Conservation (phyloP, 2,888 invertebrate species). For the Salpingus planirostris region DNA sequence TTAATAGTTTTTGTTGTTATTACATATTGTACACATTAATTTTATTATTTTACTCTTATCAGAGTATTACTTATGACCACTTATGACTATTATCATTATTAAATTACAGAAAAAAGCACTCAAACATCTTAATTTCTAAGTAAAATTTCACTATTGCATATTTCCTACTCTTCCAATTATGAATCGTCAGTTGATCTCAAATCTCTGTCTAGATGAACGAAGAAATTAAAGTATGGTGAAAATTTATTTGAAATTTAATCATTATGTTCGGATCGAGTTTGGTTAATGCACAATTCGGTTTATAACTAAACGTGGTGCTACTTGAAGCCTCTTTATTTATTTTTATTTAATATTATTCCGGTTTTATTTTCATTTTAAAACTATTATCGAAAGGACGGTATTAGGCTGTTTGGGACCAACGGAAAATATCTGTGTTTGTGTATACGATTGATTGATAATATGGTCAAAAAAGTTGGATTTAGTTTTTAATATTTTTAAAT, state of each 20-base stretch:
- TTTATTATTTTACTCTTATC: background rate
- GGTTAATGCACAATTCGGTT: slow-evolving; percentile 21
- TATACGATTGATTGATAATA: slow-evolving; percentile 26
- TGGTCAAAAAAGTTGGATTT: slow-evolving; percentile 3
- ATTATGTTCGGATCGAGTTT: slow-evolving; percentile 23
- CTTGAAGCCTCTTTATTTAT: too few species aligned
- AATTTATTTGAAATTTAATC: slow-evolving; percentile 19
- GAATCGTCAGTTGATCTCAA: slow-evolving; percentile 9
- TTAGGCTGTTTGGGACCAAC: slow-evolving; percentile 19
- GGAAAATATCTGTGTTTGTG: slow-evolving; percentile 18
- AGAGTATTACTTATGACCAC: too few species aligned
- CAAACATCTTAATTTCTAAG: slow-evolving; percentile 5
- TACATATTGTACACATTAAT: background rate
- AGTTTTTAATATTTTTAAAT: too few species aligned
- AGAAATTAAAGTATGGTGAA: slow-evolving; percentile 17
- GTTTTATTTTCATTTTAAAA: slow-evolving; percentile 9
- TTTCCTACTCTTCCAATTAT: too few species aligned
- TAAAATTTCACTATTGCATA: slow-evolving; percentile 13
- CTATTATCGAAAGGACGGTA: slow-evolving; percentile 16
- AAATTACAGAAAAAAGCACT: too few species aligned
- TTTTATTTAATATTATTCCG: slow-evolving; percentile 4
- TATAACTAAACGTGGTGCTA: slow-evolving; percentile 15
- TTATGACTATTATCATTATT: too few species aligned
- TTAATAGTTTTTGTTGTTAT: slow-evolving; percentile 25
- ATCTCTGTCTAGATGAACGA: too few species aligned